Percentiles rank a stretch among this genome's conserved stretches.
phyloP scores from a whole-genome alignment of 2,797 vertebrate species.

The Decapterus maruadsi region DNA sequence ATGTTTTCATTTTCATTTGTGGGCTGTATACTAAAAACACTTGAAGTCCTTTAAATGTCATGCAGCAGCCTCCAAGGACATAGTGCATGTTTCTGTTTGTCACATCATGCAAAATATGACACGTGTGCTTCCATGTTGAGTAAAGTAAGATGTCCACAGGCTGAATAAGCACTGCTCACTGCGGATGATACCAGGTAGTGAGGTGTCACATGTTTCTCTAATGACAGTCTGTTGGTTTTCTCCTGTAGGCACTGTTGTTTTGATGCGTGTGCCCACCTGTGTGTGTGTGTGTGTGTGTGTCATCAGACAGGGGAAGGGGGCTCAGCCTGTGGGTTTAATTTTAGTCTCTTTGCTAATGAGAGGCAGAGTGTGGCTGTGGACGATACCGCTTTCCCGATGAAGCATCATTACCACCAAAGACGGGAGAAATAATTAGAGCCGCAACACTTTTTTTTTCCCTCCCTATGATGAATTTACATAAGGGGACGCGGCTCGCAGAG shows the following conservation, averaged over 20 bases:
- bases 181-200: slow-evolving; percentile 48
- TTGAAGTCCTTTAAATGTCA: not conserved
- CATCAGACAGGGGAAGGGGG: slow-evolving; percentile 5
- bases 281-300: slow-evolving; percentile 21
- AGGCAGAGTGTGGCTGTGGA: slow-evolving; percentile 48
- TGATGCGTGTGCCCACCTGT: not conserved
- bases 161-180: slow-evolving; percentile 28
- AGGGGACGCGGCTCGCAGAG: slow-evolving; percentile 12
- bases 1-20: not conserved
- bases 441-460: slow-evolving; percentile 27
- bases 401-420: slow-evolving; percentile 64
- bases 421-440: slow-evolving; percentile 68
- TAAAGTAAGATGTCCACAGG: slow-evolving; percentile 42
- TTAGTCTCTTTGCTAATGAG: slow-evolving; percentile 68
- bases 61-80: not conserved
- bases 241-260: slow-evolving; percentile 51
- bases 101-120: not conserved
- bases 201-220: slow-evolving; percentile 41
- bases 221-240: slow-evolving; percentile 59
- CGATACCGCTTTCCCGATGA: slow-evolving; percentile 48
- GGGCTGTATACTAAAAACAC: not conserved
- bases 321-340: slow-evolving; percentile 68
- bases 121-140: slow-evolving; percentile 9
- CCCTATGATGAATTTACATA: slow-evolving; percentile 58
- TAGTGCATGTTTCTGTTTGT: slow-evolving; percentile 18